Conservation (phyloP, 2,113 vertebrate species). For the Plecturocebus donacophilus region DNA sequence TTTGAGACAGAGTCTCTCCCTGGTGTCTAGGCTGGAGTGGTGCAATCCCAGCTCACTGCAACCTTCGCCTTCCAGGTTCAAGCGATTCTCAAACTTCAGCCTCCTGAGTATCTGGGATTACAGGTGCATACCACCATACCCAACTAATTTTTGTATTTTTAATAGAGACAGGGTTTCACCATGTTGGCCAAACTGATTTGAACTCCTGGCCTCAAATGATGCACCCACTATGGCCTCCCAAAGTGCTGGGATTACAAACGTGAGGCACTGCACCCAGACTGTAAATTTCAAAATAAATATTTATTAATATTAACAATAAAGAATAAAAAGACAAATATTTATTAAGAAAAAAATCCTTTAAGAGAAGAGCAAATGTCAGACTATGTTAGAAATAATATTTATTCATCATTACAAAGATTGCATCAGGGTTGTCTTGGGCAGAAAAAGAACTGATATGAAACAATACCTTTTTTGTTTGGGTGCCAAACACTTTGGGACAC, state of each 20-base stretch:
- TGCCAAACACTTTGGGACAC: no score
- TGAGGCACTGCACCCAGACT: not conserved
- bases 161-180: no score
- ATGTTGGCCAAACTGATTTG: no score
- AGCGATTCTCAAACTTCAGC: no score
- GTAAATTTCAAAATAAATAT: not conserved
- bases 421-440: not conserved
- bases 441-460: not conserved
- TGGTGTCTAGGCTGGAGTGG: no score
- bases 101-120: no score
- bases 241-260: not conserved
- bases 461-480: not conserved
- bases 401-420: not conserved
- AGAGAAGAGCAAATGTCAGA: not conserved
- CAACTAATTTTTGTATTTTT: no score
- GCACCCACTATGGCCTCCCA: not conserved
- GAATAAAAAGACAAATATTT: not conserved
- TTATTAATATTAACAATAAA: not conserved
- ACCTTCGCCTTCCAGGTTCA: no score
- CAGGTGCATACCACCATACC: no score
- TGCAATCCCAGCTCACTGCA: no score
- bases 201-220: no score
- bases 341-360: slow-evolving; percentile 8
- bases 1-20: no score
- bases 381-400: not conserved